Percentiles rank a stretch among this genome's conserved stretches.
Evolutionary conservation across 2,113 vertebrate genomes (phyloP).

Genomic region (Pedionomus torquatus): DNA sequence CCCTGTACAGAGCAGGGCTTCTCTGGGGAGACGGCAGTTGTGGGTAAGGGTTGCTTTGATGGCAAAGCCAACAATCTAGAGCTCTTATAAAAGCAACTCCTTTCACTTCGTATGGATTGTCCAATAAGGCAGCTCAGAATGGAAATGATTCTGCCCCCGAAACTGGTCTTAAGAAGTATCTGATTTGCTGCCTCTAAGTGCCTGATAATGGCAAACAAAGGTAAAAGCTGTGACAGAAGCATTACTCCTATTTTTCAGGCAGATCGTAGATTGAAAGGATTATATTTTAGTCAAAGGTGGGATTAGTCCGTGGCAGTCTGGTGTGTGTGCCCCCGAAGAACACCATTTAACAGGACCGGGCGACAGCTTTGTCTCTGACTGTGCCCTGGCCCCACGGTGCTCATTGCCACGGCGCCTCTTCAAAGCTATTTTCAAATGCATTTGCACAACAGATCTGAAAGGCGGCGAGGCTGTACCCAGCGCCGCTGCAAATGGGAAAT

Average conservation of each 20-base stretch:
- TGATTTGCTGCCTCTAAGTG: not conserved
- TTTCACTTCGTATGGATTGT: fast-evolving
- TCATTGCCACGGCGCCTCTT: not conserved
- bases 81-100: not conserved
- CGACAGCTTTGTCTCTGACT: not conserved
- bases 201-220: not conserved
- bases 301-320: not conserved
- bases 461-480: not conserved
- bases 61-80: not conserved
- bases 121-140: fast-evolving
- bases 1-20: not conserved
- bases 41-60: not conserved
- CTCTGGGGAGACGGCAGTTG: not conserved
- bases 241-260: not conserved
- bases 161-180: not conserved
- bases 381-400: fast-evolving
- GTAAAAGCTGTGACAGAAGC: not conserved
- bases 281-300: not conserved
- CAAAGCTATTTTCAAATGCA: not conserved
- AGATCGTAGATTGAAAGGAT: fast-evolving
- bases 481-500: fast-evolving
- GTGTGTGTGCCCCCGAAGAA: not conserved
- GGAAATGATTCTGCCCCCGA: not conserved
- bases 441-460: not conserved
- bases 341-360: fast-evolving